Conservation (phyloP, 2,888 invertebrate species). For the Steinernema hermaphroditum region DNA sequence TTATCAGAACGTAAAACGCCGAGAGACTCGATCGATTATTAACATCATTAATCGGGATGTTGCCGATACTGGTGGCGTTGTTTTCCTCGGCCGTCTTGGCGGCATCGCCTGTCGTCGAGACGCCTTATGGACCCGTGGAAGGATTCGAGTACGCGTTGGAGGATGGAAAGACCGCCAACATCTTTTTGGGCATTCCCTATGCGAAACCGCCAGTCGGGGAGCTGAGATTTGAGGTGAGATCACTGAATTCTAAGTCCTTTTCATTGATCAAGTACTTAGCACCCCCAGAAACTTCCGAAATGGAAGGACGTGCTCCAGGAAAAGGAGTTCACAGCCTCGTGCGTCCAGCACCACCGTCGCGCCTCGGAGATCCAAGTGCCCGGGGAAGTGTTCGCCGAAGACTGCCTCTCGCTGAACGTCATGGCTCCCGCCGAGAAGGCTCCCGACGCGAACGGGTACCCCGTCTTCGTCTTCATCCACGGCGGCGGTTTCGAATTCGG, state of each 20-base stretch:
- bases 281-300: constrained; percentile 45
- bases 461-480: constrained; percentile 92
- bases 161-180: constrained; percentile 35
- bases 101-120: constrained; percentile 4
- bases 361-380: background rate
- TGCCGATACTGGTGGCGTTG: background rate
- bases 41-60: background rate
- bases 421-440: constrained; percentile 74
- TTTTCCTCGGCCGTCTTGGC: background rate
- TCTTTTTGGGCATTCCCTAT: constrained; percentile 38
- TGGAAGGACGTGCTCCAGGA: constrained; percentile 57
- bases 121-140: constrained; percentile 44
- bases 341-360: constrained; percentile 46
- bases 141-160: constrained; percentile 41
- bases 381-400: constrained; percentile 72
- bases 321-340: constrained; percentile 48
- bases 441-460: constrained; percentile 70
- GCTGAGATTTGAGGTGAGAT: constrained; percentile 26
- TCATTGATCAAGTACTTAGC: constrained; percentile 47
- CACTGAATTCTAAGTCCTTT: no score
- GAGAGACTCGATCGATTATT: no score
- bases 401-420: constrained; percentile 89
- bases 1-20: no score
- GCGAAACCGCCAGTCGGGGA: constrained; percentile 33
- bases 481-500: constrained; percentile 89